Percentiles rank a stretch among this genome's conserved stretches.
Conservation (phyloP, 2,113 vertebrate species). For the Sorex fumeus region DNA sequence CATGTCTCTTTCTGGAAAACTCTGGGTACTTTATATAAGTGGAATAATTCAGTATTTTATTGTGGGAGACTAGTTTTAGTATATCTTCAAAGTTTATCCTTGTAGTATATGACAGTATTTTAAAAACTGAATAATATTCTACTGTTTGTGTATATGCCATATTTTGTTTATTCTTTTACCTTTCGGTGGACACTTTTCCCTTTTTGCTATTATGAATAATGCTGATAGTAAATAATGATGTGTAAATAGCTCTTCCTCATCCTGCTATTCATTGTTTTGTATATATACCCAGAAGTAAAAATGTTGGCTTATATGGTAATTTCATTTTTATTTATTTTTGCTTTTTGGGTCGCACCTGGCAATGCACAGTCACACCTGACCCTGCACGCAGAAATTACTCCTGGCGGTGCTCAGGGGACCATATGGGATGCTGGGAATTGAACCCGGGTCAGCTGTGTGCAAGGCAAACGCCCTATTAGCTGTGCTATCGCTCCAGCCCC, state of each 20-base stretch:
- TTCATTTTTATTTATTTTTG: constrained; percentile 32
- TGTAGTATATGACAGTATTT: neutral
- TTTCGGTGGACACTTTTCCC: neutral
- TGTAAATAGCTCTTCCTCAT: neutral
- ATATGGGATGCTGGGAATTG: too few species aligned
- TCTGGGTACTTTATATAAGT: neutral
- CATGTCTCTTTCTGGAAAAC: neutral
- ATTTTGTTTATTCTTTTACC: neutral
- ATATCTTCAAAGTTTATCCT: neutral
- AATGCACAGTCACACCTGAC: too few species aligned
- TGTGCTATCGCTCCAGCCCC: too few species aligned
- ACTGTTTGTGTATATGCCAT: neutral
- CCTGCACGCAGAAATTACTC: too few species aligned
- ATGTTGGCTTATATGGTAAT: neutral
- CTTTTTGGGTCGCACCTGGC: too few species aligned
- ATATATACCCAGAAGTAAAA: neutral
- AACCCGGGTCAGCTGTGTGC: too few species aligned
- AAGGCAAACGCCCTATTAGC: too few species aligned
- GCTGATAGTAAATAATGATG: neutral
- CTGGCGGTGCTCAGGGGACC: too few species aligned
- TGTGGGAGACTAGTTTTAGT: neutral
- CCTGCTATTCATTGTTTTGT: constrained; percentile 6
- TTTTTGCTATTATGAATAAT: neutral
- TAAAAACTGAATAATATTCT: neutral
- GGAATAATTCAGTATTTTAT: neutral